Evolutionary conservation across 2,113 vertebrate genomes (phyloP).

Genomic region (Cyanocitta stelleri): DNA sequence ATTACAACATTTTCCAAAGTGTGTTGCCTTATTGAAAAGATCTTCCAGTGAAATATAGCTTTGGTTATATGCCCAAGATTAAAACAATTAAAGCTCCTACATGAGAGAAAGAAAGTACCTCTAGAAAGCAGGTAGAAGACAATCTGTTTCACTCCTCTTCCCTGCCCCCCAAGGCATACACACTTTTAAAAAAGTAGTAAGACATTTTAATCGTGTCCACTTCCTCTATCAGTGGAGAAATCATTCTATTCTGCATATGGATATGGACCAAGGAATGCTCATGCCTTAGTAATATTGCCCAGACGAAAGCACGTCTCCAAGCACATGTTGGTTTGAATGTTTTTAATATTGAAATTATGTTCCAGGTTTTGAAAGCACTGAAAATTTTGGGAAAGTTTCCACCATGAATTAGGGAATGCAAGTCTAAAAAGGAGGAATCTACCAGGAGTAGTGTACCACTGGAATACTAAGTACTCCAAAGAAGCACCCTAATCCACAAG

Average conservation of each 20-base stretch:
- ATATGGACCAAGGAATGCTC: neutral
- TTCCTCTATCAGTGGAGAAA: neutral
- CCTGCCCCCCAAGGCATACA: rapidly evolving
- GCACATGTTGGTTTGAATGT: neutral
- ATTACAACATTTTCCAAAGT: neutral
- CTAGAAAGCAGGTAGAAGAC: neutral
- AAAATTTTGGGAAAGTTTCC: neutral
- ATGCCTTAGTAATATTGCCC: neutral
- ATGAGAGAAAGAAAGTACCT: neutral
- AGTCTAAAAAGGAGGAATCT: neutral
- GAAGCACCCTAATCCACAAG: neutral
- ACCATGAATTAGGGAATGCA: neutral
- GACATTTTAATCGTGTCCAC: neutral
- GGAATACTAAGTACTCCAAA: neutral
- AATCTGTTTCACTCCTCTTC: rapidly evolving
- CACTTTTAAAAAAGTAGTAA: neutral
- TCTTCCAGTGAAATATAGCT: neutral
- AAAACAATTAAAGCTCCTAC: neutral
- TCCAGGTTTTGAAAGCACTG: neutral
- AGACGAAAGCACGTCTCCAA: neutral
- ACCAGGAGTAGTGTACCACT: neutral
- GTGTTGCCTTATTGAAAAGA: neutral
- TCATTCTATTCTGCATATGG: neutral
- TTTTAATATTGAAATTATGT: neutral
- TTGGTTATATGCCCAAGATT: neutral